Evolutionary conservation across 2,797 vertebrate species (phyloP).

Genomic region (Acridotheres tristis): DNA sequence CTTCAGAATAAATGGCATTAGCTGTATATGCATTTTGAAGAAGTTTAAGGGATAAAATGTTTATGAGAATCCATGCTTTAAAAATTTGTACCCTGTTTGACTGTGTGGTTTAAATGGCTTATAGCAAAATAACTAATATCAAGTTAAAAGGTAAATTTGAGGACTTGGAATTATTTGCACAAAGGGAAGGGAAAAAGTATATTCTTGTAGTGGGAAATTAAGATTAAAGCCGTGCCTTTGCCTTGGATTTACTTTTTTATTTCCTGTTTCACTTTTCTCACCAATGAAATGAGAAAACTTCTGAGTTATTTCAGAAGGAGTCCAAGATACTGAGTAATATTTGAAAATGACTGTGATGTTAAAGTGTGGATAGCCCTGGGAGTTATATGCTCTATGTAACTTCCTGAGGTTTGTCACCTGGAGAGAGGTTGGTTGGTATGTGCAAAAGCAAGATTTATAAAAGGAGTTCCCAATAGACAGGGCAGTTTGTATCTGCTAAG

Average conservation of each 20-base stretch:
- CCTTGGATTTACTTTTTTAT: background rate
- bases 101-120: background rate
- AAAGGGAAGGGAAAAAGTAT: background rate
- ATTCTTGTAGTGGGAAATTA: background rate
- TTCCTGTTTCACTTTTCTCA: slow-evolving; percentile 2
- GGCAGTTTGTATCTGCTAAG: background rate
- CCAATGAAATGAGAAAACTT: background rate
- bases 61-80: background rate
- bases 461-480: background rate
- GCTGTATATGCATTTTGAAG: background rate
- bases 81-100: background rate
- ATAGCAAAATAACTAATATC: background rate
- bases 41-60: background rate
- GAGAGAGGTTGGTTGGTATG: background rate
- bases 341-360: background rate
- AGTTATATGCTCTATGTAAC: background rate
- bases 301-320: background rate
- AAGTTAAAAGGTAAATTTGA: background rate
- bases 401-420: background rate
- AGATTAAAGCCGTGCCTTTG: background rate
- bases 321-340: background rate
- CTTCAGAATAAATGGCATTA: background rate
- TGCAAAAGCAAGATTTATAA: background rate
- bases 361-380: background rate
- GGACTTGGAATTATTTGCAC: background rate